These are phyloP conservation scores for Platynereis dumerilii DNA, from an alignment of 2,888 invertebrate species.

Conservation along the genomic window DNA sequence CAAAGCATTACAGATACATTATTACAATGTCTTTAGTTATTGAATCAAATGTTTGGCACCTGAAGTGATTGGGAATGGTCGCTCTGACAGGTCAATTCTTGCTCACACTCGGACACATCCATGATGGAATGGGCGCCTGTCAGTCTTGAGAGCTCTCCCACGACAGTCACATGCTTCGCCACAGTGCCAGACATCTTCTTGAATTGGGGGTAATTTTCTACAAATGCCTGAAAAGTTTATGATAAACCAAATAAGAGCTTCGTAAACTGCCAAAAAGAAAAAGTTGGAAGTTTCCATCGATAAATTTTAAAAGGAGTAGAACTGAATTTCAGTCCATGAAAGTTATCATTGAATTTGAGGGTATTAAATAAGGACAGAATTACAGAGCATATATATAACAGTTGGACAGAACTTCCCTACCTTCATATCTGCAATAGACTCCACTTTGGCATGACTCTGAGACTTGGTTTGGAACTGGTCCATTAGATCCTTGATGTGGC, in stretches of 20 bases:
- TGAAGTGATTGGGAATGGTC: conserved; percentile 71
- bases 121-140: conserved; percentile 78
- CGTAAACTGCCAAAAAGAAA: too few species aligned
- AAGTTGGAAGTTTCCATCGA: too few species aligned
- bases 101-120: conserved; percentile 71
- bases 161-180: conserved; percentile 95
- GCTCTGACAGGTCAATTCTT: conserved; percentile 72
- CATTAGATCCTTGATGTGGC: conserved; percentile 95
- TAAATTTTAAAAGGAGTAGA: too few species aligned
- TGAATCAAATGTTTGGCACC: too few species aligned
- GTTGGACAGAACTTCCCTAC: too few species aligned
- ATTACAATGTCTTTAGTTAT: too few species aligned
- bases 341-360: too few species aligned
- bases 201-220: conserved; percentile 97
- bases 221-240: conserved; percentile 77
- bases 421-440: conserved; percentile 99
- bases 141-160: conserved; percentile 89
- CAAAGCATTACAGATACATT: too few species aligned
- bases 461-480: conserved; percentile 96
- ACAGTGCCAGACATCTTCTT: conserved; percentile 81
- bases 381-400: too few species aligned
- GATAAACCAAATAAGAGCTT: too few species aligned
- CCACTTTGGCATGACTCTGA: conserved; percentile 94
- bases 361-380: too few species aligned
- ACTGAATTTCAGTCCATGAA: too few species aligned